Percentiles rank a stretch among this genome's conserved stretches.
Conservation (phyloP, 2,888 invertebrate genomes). For the Panzeria rudis region DNA sequence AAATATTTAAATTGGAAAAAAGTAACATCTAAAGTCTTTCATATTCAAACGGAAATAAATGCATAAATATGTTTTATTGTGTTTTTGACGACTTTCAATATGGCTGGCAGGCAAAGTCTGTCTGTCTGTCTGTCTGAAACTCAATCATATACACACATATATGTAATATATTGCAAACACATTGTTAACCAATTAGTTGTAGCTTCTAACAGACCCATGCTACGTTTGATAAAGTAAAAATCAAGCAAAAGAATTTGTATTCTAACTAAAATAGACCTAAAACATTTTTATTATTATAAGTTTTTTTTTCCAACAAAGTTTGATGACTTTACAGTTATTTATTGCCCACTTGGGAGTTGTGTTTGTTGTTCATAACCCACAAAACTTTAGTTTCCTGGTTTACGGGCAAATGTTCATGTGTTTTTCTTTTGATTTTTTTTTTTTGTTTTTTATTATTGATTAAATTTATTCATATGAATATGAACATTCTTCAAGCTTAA, state of each 20-base stretch:
- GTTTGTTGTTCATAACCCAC: constrained; percentile 34
- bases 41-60: constrained; percentile 60
- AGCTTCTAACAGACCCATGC: constrained; percentile 63
- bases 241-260: constrained; percentile 30
- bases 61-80: constrained; percentile 56
- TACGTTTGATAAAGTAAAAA: constrained; percentile 14
- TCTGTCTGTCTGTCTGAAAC: constrained; percentile 28
- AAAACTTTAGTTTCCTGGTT: constrained; percentile 47
- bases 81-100: constrained; percentile 21
- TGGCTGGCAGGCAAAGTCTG: background rate
- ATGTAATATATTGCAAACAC: constrained; percentile 44
- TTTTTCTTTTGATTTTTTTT: background rate
- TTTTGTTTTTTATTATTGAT: background rate
- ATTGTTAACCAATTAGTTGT: constrained; percentile 65
- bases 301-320: constrained; percentile 27
- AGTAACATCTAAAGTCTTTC: constrained; percentile 26
- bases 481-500: background rate
- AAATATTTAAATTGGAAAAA: constrained; percentile 1
- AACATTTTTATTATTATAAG: constrained; percentile 13
- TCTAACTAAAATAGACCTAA: constrained; percentile 34
- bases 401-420: background rate
- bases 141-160: constrained; percentile 8
- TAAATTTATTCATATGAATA: background rate
- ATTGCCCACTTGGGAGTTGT: constrained; percentile 58
- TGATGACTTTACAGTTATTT: constrained; percentile 47